These are phyloP conservation scores for Gila orcuttii DNA, from an alignment of 2,113 vertebrate genomes.

Conservation along the genomic window DNA sequence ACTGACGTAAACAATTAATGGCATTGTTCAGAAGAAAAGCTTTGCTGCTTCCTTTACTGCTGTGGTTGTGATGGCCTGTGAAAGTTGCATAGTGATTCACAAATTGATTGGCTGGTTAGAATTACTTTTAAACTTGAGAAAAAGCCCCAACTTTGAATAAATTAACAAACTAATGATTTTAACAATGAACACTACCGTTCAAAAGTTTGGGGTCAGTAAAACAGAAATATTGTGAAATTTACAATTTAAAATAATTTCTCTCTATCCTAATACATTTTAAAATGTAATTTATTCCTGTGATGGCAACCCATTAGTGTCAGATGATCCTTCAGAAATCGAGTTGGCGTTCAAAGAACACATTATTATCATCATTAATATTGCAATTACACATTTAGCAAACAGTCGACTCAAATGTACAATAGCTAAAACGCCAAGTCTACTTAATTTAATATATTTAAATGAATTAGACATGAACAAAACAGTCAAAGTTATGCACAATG, in stretches of 20 bases:
- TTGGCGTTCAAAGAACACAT: neutral
- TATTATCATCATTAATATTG: neutral
- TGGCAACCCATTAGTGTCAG: neutral
- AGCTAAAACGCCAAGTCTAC: no score
- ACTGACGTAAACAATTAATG: neutral
- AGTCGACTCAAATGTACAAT: no score
- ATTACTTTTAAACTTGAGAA: neutral
- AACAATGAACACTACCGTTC: no score
- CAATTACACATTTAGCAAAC: no score
- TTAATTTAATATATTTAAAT: no score
- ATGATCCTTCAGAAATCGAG: neutral
- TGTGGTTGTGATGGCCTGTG: neutral
- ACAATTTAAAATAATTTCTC: neutral
- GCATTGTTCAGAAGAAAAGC: conserved; percentile 2
- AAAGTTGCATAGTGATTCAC: neutral
- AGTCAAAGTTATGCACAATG: no score
- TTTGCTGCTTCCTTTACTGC: neutral
- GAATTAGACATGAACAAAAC: no score
- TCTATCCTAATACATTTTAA: neutral
- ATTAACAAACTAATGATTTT: no score
- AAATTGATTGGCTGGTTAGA: neutral
- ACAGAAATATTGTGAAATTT: neutral
- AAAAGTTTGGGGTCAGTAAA: neutral
- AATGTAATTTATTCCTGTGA: neutral
- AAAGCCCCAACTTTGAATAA: neutral